A percentile compares a stretch with the other conserved stretches of the same genome.
phyloP scores from a whole-genome alignment of 2,797 vertebrate genomes.

The Florisuga fusca region DNA sequence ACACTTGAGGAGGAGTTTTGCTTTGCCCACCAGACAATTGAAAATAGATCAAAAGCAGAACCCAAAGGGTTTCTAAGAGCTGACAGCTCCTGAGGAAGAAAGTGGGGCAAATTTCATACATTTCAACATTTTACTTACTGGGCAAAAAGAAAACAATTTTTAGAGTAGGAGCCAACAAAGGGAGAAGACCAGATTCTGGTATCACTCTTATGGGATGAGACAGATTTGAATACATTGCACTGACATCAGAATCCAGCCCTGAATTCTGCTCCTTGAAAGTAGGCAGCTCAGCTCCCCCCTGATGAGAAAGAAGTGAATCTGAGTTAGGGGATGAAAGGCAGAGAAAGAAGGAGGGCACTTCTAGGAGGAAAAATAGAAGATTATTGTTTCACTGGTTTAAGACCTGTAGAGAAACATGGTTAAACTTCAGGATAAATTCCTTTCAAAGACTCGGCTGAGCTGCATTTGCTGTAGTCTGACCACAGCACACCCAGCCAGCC shows the following conservation, averaged over 20 bases:
- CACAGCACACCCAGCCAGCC: rapidly evolving
- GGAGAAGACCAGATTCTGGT: neutral
- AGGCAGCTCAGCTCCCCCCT: neutral
- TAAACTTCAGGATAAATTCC: neutral
- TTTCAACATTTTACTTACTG: neutral
- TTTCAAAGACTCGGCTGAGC: neutral
- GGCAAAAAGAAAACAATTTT: neutral
- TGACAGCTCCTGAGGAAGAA: conserved; percentile 52
- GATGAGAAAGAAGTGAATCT: neutral
- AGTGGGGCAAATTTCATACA: conserved; percentile 60
- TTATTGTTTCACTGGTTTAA: neutral
- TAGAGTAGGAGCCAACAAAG: neutral
- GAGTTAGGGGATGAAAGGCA: neutral
- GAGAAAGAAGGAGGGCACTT: neutral
- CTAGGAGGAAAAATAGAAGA: neutral
- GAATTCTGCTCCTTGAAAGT: neutral
- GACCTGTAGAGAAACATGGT: neutral
- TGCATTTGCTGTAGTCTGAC: neutral
- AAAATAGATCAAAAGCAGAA: conserved; percentile 66
- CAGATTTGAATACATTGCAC: neutral
- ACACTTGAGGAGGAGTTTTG: conserved; percentile 38
- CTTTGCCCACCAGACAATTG: conserved; percentile 67
- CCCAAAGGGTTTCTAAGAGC: conserved; percentile 62
- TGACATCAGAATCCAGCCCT: neutral
- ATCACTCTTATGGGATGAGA: neutral